Base-by-base conservation (phyloP, 1,140 invertebrate species). In the Bombus pyrosoma region DNA sequence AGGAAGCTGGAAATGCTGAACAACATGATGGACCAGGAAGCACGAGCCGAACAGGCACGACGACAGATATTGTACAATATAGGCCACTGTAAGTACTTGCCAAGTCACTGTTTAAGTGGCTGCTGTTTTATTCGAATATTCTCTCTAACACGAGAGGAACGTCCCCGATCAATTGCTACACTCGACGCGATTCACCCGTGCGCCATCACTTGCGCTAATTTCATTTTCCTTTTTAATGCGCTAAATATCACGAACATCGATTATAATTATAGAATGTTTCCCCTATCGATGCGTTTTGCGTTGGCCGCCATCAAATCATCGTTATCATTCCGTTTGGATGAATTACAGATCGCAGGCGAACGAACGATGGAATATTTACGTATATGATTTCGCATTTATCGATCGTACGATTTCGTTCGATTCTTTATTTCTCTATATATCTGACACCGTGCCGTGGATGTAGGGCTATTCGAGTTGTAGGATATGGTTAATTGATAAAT, bases 1-100 rank as follows among this genome's bases (percentile, higher is more conserved):
- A 96, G 98, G 92, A 99, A 99, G 95, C 95, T 99, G 90, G 98
- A 99, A 95, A 96, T 98, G 93, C 96, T 99, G 92, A 99, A 99
- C 96, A 97, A 97, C 92, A 97, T 98, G 89, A 97, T 98, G 96
- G 98, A 98, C 94, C 97, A 98, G 93, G 97, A 98, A 94, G 96
- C 97, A 62, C 93, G 96, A 85, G 95, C 95, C 25, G 96, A 97
- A 91, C 96, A 97, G 88, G 96, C 95, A 76, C 94, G 96, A 86
- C 95, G 96, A 87, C 96, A 97, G 91, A 96, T 96, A 93, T 96
- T 97, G 88, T 97, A 96, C 93, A 96, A 96, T 93, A 95, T 95
- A 87, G 96, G 96, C 87, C 96, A 97, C 93, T 97, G 97, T 97
- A 95, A 96, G 97, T 97, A 94, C 83, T 79, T 82, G 77, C 79